Evolutionary conservation across 2,888 invertebrate genomes (phyloP), one percentile per base, ranked within the genome.

Genomic region (Thysanoteuthis rhombus): DNA sequence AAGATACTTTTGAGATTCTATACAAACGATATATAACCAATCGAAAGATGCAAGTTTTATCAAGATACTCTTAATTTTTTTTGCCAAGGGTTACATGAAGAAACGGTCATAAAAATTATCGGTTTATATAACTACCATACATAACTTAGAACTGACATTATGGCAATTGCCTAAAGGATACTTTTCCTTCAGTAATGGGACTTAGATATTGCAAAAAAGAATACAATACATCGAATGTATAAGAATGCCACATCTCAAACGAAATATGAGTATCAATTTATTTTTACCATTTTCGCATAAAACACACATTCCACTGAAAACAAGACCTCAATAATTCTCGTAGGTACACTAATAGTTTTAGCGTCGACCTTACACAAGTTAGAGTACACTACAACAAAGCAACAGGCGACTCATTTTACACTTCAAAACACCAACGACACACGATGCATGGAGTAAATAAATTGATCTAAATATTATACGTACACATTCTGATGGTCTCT

Each of bases 401-500:
- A 92, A 92, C 92, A 92, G 92, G 92, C 92, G 32, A 92, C 45
- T 28, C 16, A 32, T 38, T 90, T 90, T 90, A 22, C 39, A 32
- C 40, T 19, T 42, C 19, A n/a, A 45, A 92, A 45, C 40, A 42
- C 40, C 10, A 45, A 92, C 6, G 45, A 45, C 45, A 92, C 12
- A 42, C 28, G 22, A 45, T 92, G n/a, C n/a, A 92, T 45, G 5
- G 45, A 45, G 19, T 45, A 92, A 45, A 42, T n/a, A 42, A 92
- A 42, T 40, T n/a, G 1, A 32, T 92, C 28, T 38, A n/a, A 89
- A 90, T n/a, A n/a, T 32, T 58, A 6, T 92, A 89, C 95, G 93
- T 95, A 95, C 95, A 94, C 95, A 95, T 95, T 95, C 95, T 1
- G 95, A 95, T 39, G 95, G 94, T 89, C 95, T 94, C 32, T 93